Evolutionary conservation across 2,888 invertebrate species (phyloP).

Genomic region (Meloe dianella): DNA sequence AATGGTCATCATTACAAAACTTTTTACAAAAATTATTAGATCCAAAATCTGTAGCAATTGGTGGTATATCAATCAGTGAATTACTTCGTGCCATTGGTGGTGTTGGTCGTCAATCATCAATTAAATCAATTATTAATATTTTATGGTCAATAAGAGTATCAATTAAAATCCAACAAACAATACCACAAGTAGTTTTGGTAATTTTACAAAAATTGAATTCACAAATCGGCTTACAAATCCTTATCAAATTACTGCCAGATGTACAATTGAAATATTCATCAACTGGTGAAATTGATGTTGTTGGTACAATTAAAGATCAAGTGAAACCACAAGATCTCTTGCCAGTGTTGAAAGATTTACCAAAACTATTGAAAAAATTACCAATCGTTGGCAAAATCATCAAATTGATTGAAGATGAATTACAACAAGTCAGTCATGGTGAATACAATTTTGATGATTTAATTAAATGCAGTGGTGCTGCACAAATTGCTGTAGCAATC

Average conservation of each 20-base stretch:
- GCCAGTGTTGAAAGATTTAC: neutral
- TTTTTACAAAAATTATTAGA: slow-evolving; percentile 5
- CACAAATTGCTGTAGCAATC: neutral
- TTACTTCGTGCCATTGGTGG: neutral
- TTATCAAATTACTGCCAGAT: neutral
- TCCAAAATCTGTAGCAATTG: neutral
- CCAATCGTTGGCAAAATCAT: neutral
- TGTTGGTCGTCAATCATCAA: neutral
- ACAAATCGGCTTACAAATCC: neutral
- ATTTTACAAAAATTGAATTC: neutral
- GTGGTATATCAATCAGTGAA: neutral
- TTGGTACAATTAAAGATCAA: slow-evolving; percentile 1
- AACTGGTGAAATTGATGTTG: slow-evolving; percentile 8
- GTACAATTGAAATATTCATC: neutral
- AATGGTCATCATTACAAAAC: neutral
- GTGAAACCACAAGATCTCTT: neutral
- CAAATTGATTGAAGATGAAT: neutral
- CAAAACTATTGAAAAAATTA: slow-evolving; percentile 1
- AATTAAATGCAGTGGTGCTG: neutral
- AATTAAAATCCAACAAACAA: neutral
- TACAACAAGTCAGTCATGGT: neutral
- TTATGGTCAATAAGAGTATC: neutral
- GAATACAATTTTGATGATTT: slow-evolving; percentile 10
- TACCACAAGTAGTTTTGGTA: neutral
- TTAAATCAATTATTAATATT: neutral